Evolutionary conservation across 2,888 invertebrate genomes (phyloP).

Genomic region (Acrocyrtus sp.): DNA sequence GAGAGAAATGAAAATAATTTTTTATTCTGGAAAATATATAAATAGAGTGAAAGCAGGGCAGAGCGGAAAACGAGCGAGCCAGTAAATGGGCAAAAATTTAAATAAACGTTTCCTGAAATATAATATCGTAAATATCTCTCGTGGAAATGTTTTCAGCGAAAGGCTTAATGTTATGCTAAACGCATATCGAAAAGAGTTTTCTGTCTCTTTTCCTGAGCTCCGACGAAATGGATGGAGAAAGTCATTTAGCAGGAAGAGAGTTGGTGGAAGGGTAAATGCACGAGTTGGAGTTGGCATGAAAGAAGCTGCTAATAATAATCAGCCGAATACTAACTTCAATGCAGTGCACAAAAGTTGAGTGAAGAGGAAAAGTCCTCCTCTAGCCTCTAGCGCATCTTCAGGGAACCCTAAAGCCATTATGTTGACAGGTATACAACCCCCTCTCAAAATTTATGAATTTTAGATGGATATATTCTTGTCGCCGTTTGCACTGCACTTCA

Average conservation of each 20-base stretch:
- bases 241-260: background rate
- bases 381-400: constrained; percentile 56
- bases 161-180: background rate
- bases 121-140: background rate
- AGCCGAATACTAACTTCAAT: constrained; percentile 42
- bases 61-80: too few species aligned
- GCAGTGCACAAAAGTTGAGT: constrained; percentile 21
- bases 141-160: background rate
- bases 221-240: background rate
- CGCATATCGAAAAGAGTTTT: background rate
- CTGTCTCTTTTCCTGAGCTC: background rate
- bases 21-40: too few species aligned
- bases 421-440: constrained; percentile 63
- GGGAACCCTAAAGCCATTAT: constrained; percentile 64
- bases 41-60: too few species aligned
- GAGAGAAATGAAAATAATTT: background rate
- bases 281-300: constrained; percentile 39
- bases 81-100: too few species aligned
- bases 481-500: constrained; percentile 38
- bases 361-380: constrained; percentile 36
- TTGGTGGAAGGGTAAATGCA: background rate
- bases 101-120: background rate
- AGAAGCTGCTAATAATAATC: constrained; percentile 37
- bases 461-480: constrained; percentile 56
- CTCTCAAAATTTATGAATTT: constrained; percentile 63